These are phyloP conservation scores for Graphium colonna DNA, from an alignment of 2,888 invertebrate species.

Conservation along the genomic window DNA sequence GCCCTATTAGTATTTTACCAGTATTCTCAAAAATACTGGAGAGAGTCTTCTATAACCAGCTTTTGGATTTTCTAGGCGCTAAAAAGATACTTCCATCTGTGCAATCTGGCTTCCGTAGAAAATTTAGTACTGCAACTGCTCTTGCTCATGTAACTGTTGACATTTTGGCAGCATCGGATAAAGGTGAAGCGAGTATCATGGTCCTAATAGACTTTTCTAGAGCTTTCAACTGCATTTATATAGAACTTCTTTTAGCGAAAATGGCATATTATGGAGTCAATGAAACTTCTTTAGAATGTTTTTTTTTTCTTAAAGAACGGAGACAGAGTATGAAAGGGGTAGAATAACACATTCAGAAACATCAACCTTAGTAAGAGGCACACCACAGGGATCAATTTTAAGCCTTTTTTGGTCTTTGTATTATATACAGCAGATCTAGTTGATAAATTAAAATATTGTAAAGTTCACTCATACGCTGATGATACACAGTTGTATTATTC, in stretches of 20 bases:
- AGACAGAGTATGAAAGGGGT: no score
- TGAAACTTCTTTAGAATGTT: no score
- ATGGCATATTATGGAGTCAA: conserved; percentile 12
- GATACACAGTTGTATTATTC: not conserved
- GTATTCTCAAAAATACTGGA: conserved; percentile 2
- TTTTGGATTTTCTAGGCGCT: not conserved
- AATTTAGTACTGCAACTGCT: not conserved
- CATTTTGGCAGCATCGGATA: not conserved
- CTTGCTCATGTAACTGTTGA: not conserved
- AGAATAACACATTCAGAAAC: not conserved
- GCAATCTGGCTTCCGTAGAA: conserved; percentile 4
- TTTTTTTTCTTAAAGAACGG: no score
- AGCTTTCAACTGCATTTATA: not conserved
- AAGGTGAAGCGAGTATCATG: not conserved
- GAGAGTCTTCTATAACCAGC: not conserved
- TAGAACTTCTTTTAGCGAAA: not conserved
- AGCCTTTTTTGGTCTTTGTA: not conserved
- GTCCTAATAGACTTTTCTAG: not conserved
- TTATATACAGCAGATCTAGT: not conserved
- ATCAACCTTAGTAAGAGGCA: not conserved
- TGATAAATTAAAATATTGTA: not conserved
- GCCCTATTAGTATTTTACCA: conserved; percentile 5
- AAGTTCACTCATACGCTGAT: not conserved
- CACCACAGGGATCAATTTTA: not conserved
- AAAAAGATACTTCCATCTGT: not conserved